Conservation (phyloP, 2,888 invertebrate genomes). For the Trilocha varians region DNA sequence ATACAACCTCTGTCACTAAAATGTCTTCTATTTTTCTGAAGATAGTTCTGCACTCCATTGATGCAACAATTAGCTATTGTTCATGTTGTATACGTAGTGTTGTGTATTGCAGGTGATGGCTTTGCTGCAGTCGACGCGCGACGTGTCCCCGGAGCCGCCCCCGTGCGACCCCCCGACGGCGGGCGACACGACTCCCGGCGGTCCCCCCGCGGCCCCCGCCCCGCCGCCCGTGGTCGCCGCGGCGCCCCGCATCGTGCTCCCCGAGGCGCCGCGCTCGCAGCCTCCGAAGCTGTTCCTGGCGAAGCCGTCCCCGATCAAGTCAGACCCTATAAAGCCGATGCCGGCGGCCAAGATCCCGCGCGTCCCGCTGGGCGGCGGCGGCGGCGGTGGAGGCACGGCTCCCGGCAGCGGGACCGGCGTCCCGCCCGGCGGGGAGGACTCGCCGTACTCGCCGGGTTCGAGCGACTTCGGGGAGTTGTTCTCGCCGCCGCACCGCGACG, state of each 20-base stretch:
- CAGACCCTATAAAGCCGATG: constrained; percentile 74
- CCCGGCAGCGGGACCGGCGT: constrained; percentile 31
- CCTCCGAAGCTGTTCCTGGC: constrained; percentile 69
- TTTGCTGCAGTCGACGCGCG: constrained; percentile 67
- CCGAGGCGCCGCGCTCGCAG: constrained; percentile 60
- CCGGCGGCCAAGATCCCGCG: constrained; percentile 39
- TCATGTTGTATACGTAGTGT: too few relatives aligned
- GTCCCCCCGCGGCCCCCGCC: constrained; percentile 16
- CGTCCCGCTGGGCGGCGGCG: constrained; percentile 31
- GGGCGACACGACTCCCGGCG: constrained; percentile 14
- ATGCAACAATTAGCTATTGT: too few relatives aligned
- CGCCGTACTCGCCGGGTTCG: constrained; percentile 92
- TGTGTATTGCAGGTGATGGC: constrained; percentile 66
- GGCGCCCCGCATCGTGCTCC: constrained; percentile 53
- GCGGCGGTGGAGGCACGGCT: constrained; percentile 25
- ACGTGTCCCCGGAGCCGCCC: constrained; percentile 51
- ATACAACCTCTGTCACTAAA: too few relatives aligned
- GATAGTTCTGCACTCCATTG: too few relatives aligned
- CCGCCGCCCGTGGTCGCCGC: constrained; percentile 17
- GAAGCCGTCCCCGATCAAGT: constrained; percentile 70
- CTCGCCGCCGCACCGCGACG: constrained; percentile 75
- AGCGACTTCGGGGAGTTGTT: constrained; percentile 91
- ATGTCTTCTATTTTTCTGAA: too few relatives aligned
- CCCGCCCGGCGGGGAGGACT: constrained; percentile 75
- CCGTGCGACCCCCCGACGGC: constrained; percentile 20